Conservation (phyloP, 2,797 vertebrate genomes). For the Ispidina lecontei region DNA sequence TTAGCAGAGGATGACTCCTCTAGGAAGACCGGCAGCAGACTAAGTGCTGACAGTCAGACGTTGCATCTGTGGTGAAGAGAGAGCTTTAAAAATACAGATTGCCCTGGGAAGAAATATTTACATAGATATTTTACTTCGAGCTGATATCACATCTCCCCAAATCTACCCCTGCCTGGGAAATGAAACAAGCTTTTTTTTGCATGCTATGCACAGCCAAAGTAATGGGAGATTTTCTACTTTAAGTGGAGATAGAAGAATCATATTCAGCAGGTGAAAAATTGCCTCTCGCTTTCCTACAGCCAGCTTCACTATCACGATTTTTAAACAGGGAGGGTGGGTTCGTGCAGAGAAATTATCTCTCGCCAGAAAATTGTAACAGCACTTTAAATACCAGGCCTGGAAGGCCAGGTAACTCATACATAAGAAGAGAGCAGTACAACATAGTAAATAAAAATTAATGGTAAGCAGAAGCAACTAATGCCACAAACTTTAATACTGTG, state of each 20-base stretch:
- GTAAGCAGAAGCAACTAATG: background rate
- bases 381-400: background rate
- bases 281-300: background rate
- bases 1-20: background rate
- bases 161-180: background rate
- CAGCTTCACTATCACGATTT: background rate
- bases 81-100: background rate
- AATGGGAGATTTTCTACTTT: background rate
- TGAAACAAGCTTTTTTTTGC: background rate
- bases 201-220: background rate
- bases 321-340: background rate
- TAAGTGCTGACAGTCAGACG: background rate
- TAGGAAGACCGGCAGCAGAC: background rate
- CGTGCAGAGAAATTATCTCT: background rate
- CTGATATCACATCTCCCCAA: background rate
- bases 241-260: background rate
- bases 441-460: background rate
- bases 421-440: background rate
- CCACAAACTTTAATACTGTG: background rate
- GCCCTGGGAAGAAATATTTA: slow-evolving; percentile 21
- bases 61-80: background rate
- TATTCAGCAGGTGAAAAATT: background rate
- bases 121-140: slow-evolving; percentile 42
- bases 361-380: background rate
- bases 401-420: background rate